Percentiles rank a stretch among this genome's conserved stretches.
These are phyloP conservation scores for Cheilinus undulatus DNA, from an alignment of 2,113 vertebrate genomes.

Conservation along the genomic window DNA sequence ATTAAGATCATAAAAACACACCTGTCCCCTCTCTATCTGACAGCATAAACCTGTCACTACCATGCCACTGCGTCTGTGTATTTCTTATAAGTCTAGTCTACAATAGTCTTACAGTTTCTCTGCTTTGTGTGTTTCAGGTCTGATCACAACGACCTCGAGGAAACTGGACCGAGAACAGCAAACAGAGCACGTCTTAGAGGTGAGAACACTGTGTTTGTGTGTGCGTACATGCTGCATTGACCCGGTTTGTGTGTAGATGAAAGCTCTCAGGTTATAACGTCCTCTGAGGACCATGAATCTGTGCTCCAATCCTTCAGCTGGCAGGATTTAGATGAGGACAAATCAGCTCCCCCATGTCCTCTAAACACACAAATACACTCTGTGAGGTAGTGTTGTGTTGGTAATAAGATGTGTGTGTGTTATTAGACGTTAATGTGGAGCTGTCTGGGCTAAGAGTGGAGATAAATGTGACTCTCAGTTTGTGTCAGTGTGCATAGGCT, in stretches of 20 bases:
- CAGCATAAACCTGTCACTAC: conserved; percentile 6
- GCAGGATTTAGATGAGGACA: conserved; percentile 35
- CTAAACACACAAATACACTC: no score
- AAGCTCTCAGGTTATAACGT: no score
- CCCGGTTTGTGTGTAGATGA: no score
- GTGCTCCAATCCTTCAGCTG: conserved; percentile 21
- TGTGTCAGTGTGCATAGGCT: no score
- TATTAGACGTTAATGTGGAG: no score
- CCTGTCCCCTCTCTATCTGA: conserved; percentile 3
- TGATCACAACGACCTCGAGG: conserved; percentile 94
- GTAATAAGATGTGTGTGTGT: no score
- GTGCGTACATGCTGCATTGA: no score
- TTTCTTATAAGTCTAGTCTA: no score
- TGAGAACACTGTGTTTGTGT: no score
- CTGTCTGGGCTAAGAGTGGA: no score
- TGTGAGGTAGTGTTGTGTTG: no score
- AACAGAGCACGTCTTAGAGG: conserved; percentile 95
- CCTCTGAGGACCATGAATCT: not conserved
- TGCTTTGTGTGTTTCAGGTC: conserved; percentile 82
- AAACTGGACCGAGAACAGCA: conserved; percentile 97
- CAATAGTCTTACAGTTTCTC: conserved; percentile 22
- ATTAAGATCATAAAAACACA: conserved; percentile 1
- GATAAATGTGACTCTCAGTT: no score
- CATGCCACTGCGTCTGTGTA: conserved; percentile 4
- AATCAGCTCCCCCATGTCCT: conserved; percentile 21